phyloP scores from a whole-genome alignment of 2,797 vertebrate species.

The Catamblyrhynchus diadema region DNA sequence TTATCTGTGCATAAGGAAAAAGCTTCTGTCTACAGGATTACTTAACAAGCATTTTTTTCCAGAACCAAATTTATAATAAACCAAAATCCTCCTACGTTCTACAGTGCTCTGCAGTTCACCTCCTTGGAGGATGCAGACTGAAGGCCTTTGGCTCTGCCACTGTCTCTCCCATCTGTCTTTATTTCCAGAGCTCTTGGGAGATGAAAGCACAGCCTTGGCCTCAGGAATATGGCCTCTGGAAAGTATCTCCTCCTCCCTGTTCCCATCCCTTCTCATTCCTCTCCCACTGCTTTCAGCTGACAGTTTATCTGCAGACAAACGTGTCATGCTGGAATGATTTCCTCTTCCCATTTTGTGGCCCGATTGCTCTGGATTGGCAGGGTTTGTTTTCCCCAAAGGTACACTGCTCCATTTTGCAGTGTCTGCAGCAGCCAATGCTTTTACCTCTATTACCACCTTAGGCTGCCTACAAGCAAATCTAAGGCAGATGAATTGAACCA shows the following conservation, averaged over 20 bases:
- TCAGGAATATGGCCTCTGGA: not conserved
- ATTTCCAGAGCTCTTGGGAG: not conserved
- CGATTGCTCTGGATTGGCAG: not conserved
- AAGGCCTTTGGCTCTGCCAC: not conserved
- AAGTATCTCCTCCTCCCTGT: not conserved
- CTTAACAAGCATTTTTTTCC: not conserved
- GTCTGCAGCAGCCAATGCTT: not conserved
- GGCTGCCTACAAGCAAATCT: not conserved
- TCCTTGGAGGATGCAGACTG: not conserved
- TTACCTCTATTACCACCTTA: not conserved
- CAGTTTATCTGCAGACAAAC: not conserved
- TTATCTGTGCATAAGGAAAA: not conserved
- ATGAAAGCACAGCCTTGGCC: not conserved
- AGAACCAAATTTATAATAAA: not conserved
- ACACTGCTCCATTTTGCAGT: not conserved
- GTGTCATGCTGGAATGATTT: not conserved
- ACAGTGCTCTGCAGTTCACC: not conserved
- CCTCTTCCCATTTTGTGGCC: not conserved
- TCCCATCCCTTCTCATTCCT: not conserved
- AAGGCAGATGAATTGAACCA: not conserved
- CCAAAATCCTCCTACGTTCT: not conserved
- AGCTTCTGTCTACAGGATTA: not conserved
- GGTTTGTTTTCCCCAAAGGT: not conserved
- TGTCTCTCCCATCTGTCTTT: not conserved
- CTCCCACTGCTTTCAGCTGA: not conserved